A percentile compares a stretch with the other conserved stretches of the same genome.
Evolutionary conservation across 23 tunicate species (phyloP).

Genomic region (Halocynthia roretzi): DNA sequence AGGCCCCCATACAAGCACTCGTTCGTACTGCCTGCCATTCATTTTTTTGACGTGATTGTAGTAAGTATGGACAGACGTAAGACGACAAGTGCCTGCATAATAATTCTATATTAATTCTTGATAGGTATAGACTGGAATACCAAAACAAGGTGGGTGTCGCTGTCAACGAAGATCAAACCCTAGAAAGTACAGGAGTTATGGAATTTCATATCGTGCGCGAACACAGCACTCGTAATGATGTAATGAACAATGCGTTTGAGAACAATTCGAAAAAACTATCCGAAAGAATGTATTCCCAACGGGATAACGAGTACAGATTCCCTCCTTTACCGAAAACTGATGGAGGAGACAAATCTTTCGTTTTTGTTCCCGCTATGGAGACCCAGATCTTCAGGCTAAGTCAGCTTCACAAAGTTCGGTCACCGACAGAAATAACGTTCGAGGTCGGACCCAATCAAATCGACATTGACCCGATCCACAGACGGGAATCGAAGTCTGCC

Average conservation of each 20-base stretch:
- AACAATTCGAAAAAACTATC: neutral
- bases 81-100: too few relatives aligned
- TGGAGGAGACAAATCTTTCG: constrained; percentile 4
- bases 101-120: neutral
- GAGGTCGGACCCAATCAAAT: constrained; percentile 10
- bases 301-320: constrained; percentile 8
- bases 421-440: neutral
- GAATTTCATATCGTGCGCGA: constrained; percentile 83
- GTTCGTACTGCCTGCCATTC: too few relatives aligned
- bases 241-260: constrained; percentile 2
- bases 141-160: constrained; percentile 53
- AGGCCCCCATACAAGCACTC: too few relatives aligned
- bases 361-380: constrained; percentile 21
- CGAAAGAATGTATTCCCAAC: neutral
- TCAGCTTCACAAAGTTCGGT: constrained; percentile 15
- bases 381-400: constrained; percentile 9
- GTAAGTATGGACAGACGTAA: too few relatives aligned
- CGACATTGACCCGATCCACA: constrained; percentile 6
- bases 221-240: constrained; percentile 58
- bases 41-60: too few relatives aligned
- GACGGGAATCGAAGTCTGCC: constrained; percentile 5
- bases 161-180: constrained; percentile 66
- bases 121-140: constrained; percentile 48
- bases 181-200: constrained; percentile 85
- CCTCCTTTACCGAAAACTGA: constrained; percentile 11